phyloP scores from a whole-genome alignment of 2,797 vertebrate genomes.

The Antrozous pallidus region DNA sequence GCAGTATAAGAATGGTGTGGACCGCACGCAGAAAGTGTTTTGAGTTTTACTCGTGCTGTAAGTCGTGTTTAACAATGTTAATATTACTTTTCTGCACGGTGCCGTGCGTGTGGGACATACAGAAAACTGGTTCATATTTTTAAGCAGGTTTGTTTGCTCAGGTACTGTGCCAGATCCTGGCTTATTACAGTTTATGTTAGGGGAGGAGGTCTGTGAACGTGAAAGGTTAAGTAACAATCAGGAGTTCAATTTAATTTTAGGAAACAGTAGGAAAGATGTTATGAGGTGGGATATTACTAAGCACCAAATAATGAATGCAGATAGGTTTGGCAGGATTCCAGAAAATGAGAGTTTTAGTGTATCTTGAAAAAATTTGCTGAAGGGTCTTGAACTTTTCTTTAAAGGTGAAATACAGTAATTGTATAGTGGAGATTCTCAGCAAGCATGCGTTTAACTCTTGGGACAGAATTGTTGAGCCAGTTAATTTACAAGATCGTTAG shows the following conservation, averaged over 20 bases:
- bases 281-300: not conserved
- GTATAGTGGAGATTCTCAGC: not conserved
- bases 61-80: not conserved
- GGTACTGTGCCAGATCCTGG: not conserved
- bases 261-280: not conserved
- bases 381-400: not conserved
- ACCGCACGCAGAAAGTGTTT: not conserved
- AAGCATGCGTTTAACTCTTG: not conserved
- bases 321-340: slow-evolving; percentile 12
- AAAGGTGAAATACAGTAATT: not conserved
- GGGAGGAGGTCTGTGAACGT: not conserved
- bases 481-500: slow-evolving; percentile 27
- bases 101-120: not conserved
- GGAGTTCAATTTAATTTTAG: not conserved
- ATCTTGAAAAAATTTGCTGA: not conserved
- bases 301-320: not conserved
- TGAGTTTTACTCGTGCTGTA: not conserved
- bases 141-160: not conserved
- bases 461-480: not conserved
- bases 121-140: not conserved
- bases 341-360: not conserved
- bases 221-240: slow-evolving; percentile 13
- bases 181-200: not conserved
- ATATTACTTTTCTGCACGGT: not conserved
- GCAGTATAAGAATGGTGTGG: not conserved